A percentile compares a stretch with the other conserved stretches of the same genome.
Evolutionary conservation across 2,113 vertebrate species (phyloP).

Genomic region (Nansenia antarctica): DNA sequence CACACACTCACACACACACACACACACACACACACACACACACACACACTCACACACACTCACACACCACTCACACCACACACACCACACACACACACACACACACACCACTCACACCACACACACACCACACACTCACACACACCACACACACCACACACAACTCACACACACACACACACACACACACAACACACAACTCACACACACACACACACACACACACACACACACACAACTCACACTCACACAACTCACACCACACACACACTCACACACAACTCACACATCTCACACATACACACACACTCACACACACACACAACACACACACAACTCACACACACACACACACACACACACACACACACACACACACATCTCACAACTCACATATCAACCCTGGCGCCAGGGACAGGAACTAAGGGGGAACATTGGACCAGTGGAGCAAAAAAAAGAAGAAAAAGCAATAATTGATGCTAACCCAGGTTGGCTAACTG

Average conservation of each 20-base stretch:
- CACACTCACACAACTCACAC: no score
- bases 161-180: constrained; percentile 1
- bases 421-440: no score
- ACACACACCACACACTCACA: neutral
- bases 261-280: neutral
- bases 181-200: neutral
- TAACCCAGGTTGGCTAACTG: no score
- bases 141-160: no score
- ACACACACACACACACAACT: neutral
- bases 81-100: constrained; percentile 1
- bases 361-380: constrained; percentile 4
- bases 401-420: no score
- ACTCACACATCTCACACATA: neutral
- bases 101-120: neutral
- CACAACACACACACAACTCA: no score
- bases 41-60: neutral
- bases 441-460: no score
- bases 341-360: neutral
- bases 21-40: neutral
- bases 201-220: neutral
- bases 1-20: no score
- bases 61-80: neutral
- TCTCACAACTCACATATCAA: no score
- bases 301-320: neutral
- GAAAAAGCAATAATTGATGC: no score